Conservation (phyloP, 2,797 vertebrate species). For the Sylvilagus floridanus region DNA sequence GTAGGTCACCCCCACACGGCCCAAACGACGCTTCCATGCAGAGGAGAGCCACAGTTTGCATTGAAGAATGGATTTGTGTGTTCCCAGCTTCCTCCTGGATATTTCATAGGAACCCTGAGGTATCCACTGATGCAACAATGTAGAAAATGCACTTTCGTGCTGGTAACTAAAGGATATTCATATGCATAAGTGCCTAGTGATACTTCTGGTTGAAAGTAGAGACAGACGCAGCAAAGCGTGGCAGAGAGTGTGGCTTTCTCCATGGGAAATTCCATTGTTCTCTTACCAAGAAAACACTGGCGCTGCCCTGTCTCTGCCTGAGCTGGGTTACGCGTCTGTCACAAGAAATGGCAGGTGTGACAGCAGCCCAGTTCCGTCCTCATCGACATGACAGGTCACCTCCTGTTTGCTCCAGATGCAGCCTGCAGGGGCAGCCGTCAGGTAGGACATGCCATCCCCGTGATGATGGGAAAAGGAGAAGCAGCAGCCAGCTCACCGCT, state of each 20-base stretch:
- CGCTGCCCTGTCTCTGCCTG: neutral
- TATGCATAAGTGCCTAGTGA: neutral
- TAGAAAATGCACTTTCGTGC: neutral
- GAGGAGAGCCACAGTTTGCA: neutral
- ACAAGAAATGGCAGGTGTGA: neutral
- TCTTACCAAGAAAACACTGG: neutral
- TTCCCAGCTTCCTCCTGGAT: neutral
- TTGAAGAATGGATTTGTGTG: neutral
- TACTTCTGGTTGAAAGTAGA: neutral
- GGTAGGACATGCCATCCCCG: neutral
- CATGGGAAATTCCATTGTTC: neutral
- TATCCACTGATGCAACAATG: neutral
- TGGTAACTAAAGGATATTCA: neutral
- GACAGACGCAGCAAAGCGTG: neutral
- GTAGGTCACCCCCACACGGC: slow-evolving; percentile 23
- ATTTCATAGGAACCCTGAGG: neutral
- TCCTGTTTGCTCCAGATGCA: neutral
- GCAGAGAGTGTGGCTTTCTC: neutral
- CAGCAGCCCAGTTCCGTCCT: neutral
- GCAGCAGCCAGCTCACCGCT: rapidly evolving
- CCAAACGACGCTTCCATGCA: slow-evolving; percentile 15
- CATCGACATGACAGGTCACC: neutral
- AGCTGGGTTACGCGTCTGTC: neutral
- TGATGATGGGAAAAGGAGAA: neutral
- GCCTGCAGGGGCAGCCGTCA: neutral